A percentile compares a stretch with the other conserved stretches of the same genome.
These are phyloP conservation scores for Papilio polytes DNA, from an alignment of 1,140 invertebrate species.

Conservation along the genomic window DNA sequence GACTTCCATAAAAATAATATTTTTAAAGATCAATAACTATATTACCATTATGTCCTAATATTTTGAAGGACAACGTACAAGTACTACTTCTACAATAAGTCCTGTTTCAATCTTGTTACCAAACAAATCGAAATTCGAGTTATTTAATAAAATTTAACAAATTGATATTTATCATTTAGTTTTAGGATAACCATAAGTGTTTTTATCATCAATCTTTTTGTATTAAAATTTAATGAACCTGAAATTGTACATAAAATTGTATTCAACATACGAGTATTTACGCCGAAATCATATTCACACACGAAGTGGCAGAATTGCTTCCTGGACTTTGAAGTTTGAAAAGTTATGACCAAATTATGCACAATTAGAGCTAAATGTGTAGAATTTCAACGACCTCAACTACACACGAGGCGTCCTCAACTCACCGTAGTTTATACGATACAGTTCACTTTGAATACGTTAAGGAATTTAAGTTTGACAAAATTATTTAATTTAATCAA, in stretches of 20 bases:
- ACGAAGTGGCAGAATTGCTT: slow-evolving; percentile 20
- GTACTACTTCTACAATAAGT: too few species aligned
- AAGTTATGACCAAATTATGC: slow-evolving; percentile 21
- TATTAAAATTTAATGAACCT: too few species aligned
- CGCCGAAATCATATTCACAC: slow-evolving; percentile 20
- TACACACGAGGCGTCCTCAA: slow-evolving; percentile 6
- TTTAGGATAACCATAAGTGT: too few species aligned
- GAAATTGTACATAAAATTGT: neutral
- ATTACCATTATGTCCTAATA: too few species aligned
- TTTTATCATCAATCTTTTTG: too few species aligned
- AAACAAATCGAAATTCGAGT: too few species aligned
- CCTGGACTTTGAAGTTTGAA: neutral
- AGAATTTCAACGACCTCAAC: slow-evolving; percentile 23
- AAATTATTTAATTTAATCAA: neutral
- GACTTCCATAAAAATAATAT: too few species aligned
- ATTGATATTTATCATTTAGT: too few species aligned
- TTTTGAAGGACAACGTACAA: too few species aligned
- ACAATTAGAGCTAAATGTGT: slow-evolving; percentile 10
- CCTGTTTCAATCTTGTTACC: too few species aligned
- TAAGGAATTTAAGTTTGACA: neutral
- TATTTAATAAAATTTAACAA: too few species aligned
- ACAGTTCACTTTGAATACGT: neutral
- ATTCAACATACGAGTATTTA: neutral
- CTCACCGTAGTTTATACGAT: neutral
- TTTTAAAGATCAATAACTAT: too few species aligned